phyloP scores from a whole-genome alignment of 2,797 vertebrate species.

The Micromesistius poutassou region DNA sequence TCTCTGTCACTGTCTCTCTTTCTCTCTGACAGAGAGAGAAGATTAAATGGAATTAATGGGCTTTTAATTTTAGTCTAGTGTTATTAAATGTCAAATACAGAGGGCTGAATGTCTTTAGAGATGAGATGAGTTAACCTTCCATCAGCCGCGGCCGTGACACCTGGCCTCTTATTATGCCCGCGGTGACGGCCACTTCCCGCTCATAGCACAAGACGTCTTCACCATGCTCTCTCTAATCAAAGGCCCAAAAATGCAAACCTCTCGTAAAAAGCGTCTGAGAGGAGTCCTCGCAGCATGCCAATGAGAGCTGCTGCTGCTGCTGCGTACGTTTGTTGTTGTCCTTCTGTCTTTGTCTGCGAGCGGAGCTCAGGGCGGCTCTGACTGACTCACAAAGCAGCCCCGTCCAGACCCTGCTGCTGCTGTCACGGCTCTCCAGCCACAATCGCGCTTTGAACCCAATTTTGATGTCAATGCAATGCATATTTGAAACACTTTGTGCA shows the following conservation, averaged over 20 bases:
- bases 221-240: slow-evolving; percentile 39
- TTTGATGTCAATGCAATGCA: slow-evolving; percentile 43
- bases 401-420: slow-evolving; percentile 9
- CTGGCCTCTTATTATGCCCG: slow-evolving; percentile 38
- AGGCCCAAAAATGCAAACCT: slow-evolving; percentile 35
- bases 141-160: slow-evolving; percentile 46
- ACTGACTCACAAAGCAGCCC: slow-evolving; percentile 6
- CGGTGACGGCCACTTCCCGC: slow-evolving; percentile 8
- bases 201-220: slow-evolving; percentile 25
- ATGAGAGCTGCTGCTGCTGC: slow-evolving; percentile 3
- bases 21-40: slow-evolving; percentile 23
- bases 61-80: slow-evolving; percentile 67
- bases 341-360: slow-evolving; percentile 29
- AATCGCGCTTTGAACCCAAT: slow-evolving; percentile 37
- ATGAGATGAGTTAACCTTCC: slow-evolving; percentile 59
- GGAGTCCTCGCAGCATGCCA: slow-evolving; percentile 37
- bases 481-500: slow-evolving; percentile 51
- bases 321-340: not conserved
- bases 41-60: slow-evolving; percentile 72
- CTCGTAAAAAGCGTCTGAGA: slow-evolving; percentile 12
- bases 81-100: slow-evolving; percentile 71
- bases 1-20: no score
- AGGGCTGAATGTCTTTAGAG: slow-evolving; percentile 60
- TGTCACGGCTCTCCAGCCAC: slow-evolving; percentile 19
- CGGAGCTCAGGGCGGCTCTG: slow-evolving; percentile 19